Percentiles rank a stretch among this genome's conserved stretches.
These are phyloP conservation scores for Rhabdomys pumilio DNA, from an alignment of 2,797 vertebrate genomes.

Conservation along the genomic window DNA sequence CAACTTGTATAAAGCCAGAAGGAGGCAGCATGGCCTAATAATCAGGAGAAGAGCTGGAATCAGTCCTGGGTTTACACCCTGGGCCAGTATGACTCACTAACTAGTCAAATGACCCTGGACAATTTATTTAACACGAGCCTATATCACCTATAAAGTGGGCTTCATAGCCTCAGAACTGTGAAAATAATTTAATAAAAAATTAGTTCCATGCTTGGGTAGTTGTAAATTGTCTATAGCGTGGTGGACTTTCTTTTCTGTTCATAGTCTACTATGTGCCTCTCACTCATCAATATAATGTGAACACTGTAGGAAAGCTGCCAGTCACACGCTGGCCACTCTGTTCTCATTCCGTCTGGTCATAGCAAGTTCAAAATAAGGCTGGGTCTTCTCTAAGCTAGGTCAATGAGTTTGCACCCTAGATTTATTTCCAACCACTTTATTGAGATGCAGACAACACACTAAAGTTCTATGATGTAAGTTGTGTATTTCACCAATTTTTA, in stretches of 20 bases:
- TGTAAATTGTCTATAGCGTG: neutral
- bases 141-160: neutral
- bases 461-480: neutral
- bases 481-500: neutral
- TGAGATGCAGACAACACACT: neutral
- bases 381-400: neutral
- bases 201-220: neutral
- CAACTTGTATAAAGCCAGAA: constrained; percentile 57
- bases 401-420: neutral
- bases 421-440: neutral
- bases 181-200: constrained; percentile 35
- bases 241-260: neutral
- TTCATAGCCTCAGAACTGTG: neutral
- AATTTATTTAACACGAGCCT: constrained; percentile 18
- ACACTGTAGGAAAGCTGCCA: neutral
- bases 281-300: neutral
- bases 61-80: neutral
- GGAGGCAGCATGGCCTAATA: constrained; percentile 63
- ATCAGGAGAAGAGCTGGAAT: neutral
- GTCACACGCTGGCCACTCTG: neutral
- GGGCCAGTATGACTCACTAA: neutral
- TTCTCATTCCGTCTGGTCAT: neutral
- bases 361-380: neutral
- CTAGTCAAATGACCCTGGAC: neutral
- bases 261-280: neutral